Conservation (phyloP, 2,888 invertebrate genomes). For the Tinea semifulvella region DNA sequence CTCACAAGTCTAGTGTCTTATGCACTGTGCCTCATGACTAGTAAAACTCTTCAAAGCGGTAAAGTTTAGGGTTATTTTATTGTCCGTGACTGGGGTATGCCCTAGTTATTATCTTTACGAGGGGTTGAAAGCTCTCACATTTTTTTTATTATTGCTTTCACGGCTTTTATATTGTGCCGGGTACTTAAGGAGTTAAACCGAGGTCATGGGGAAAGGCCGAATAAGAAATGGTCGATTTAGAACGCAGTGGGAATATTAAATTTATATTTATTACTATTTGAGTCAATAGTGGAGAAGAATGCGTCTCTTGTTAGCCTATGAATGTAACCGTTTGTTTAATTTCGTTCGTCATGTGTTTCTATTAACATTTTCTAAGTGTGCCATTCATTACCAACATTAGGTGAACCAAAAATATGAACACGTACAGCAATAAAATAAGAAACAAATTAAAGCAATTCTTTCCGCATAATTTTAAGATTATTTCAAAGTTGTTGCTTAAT, state of each 20-base stretch:
- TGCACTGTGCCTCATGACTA: no score
- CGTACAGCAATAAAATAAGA: not conserved
- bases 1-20: no score
- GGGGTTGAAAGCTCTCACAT: constrained; percentile 55
- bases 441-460: not conserved
- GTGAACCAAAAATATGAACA: not conserved
- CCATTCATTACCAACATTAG: not conserved
- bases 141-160: constrained; percentile 39
- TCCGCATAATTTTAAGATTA: constrained; percentile 7
- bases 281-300: constrained; percentile 2
- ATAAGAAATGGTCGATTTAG: constrained; percentile 30
- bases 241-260: constrained; percentile 14
- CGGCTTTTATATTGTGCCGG: constrained; percentile 38
- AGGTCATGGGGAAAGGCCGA: constrained; percentile 32
- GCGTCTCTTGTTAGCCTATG: constrained; percentile 2
- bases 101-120: constrained; percentile 57
- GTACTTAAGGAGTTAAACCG: constrained; percentile 37
- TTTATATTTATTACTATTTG: constrained; percentile 12
- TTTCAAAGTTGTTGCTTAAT: constrained; percentile 8
- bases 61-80: constrained; percentile 30
- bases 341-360: not conserved
- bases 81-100: constrained; percentile 34
- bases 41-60: constrained; percentile 15
- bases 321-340: constrained; percentile 3
- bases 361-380: not conserved